Percentiles rank a stretch among this genome's conserved stretches.
phyloP scores from a whole-genome alignment of 2,113 vertebrate genomes.

The Neodontobutis hainanensis region DNA sequence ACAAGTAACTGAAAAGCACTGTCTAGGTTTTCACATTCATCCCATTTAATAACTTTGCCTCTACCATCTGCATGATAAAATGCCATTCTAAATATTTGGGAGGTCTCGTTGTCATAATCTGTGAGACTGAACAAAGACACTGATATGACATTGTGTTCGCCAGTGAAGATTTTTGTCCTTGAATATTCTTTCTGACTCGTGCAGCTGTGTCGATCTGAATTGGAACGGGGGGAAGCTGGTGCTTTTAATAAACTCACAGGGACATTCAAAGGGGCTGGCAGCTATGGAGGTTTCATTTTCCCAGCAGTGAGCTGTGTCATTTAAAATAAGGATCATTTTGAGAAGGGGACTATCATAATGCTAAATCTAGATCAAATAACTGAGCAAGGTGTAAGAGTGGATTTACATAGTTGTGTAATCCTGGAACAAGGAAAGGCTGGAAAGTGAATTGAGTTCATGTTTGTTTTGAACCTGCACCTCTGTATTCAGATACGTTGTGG shows the following conservation, averaged over 20 bases:
- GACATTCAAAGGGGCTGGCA: conserved; percentile 75
- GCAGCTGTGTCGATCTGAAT: conserved; percentile 67
- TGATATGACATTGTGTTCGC: conserved; percentile 63
- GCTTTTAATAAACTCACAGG: conserved; percentile 77
- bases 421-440: conserved; percentile 39
- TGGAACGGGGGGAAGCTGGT: conserved; percentile 67
- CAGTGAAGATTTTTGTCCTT: conserved; percentile 73
- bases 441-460: conserved; percentile 14
- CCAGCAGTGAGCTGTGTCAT: conserved; percentile 74
- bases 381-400: conserved; percentile 58
- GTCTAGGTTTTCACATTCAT: conserved; percentile 43
- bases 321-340: conserved; percentile 74
- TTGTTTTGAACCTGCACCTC: conserved; percentile 36
- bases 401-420: conserved; percentile 58
- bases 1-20: conserved; percentile 34
- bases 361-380: conserved; percentile 76
- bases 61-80: conserved; percentile 37
- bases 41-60: conserved; percentile 23
- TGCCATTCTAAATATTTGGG: conserved; percentile 56
- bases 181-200: conserved; percentile 66
- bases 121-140: conserved; percentile 57
- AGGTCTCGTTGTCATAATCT: conserved; percentile 52
- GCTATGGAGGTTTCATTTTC: conserved; percentile 74
- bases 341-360: conserved; percentile 68
- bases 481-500: conserved; percentile 1